phyloP scores from a whole-genome alignment of 1,140 invertebrate genomes.

The honey bee (Apis mellifera) region DNA sequence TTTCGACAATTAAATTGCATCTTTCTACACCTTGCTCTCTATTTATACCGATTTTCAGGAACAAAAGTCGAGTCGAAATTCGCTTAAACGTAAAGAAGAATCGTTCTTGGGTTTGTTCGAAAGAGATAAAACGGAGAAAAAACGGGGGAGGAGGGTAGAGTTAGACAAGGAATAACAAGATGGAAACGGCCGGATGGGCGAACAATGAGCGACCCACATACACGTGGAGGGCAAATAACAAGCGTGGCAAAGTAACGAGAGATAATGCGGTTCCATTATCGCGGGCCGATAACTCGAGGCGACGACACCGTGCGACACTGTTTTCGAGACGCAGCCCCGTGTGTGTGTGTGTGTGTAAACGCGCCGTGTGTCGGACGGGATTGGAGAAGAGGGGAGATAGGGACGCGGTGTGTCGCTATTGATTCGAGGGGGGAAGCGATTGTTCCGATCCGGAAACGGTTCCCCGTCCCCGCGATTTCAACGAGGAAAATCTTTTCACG shows the following conservation, averaged over 20 bases:
- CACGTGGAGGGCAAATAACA: slow-evolving; percentile 58
- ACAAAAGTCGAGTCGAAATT: no score
- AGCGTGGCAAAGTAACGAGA: slow-evolving; percentile 62
- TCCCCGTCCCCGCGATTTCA: slow-evolving; percentile 5
- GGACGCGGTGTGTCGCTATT: not conserved
- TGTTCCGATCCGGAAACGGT: slow-evolving; percentile 21
- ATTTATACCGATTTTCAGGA: no score
- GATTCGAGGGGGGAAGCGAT: slow-evolving; percentile 15
- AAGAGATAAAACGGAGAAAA: no score
- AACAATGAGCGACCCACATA: slow-evolving; percentile 48
- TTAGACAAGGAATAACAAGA: not conserved
- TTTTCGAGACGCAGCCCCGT: not conserved
- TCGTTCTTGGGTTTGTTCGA: no score
- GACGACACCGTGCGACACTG: slow-evolving; percentile 24
- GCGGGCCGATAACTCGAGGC: slow-evolving; percentile 58
- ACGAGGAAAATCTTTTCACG: no score
- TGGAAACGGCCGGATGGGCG: not conserved
- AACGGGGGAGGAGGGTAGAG: no score
- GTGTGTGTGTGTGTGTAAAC: not conserved
- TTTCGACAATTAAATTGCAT: no score
- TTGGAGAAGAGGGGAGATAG: no score
- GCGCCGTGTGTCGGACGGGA: not conserved
- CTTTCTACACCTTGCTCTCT: no score
- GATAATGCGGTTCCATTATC: slow-evolving; percentile 67
- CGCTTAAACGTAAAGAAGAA: no score